A percentile compares a stretch with the other conserved stretches of the same genome.
Conservation (phyloP, 2,888 invertebrate species). For the Trisateles emortualis region DNA sequence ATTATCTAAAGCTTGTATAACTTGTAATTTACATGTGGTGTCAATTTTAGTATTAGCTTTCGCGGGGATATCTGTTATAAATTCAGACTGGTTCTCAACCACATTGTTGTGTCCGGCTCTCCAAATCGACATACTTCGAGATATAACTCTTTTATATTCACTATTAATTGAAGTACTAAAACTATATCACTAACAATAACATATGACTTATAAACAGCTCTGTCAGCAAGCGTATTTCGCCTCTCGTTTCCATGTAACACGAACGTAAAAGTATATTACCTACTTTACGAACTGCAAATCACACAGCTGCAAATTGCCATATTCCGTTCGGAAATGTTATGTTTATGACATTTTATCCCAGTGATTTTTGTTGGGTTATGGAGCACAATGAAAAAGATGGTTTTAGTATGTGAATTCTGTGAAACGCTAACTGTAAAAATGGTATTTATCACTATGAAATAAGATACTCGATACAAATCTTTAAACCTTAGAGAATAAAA, state of each 20-base stretch:
- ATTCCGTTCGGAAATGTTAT: too few species aligned
- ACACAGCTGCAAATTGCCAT: too few species aligned
- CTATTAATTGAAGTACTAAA: background rate
- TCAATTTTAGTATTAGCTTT: constrained; percentile 50
- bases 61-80: constrained; percentile 30
- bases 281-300: too few species aligned
- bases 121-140: constrained; percentile 45
- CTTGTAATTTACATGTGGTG: constrained; percentile 51
- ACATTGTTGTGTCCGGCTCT: constrained; percentile 42
- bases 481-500: too few species aligned
- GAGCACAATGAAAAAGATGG: too few species aligned
- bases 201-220: background rate
- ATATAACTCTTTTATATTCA: constrained; percentile 6
- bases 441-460: too few species aligned
- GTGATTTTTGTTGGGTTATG: too few species aligned
- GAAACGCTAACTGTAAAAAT: too few species aligned
- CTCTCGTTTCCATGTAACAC: constrained; percentile 1
- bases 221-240: background rate
- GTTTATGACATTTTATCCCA: too few species aligned
- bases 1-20: constrained; percentile 58
- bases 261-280: background rate
- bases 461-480: too few species aligned
- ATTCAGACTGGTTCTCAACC: constrained; percentile 44
- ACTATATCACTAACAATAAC: background rate
- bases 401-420: too few species aligned